A percentile compares a stretch with the other conserved stretches of the same genome.
Conservation (phyloP, 1,140 invertebrate species). For the Reticulitermes speratus region DNA sequence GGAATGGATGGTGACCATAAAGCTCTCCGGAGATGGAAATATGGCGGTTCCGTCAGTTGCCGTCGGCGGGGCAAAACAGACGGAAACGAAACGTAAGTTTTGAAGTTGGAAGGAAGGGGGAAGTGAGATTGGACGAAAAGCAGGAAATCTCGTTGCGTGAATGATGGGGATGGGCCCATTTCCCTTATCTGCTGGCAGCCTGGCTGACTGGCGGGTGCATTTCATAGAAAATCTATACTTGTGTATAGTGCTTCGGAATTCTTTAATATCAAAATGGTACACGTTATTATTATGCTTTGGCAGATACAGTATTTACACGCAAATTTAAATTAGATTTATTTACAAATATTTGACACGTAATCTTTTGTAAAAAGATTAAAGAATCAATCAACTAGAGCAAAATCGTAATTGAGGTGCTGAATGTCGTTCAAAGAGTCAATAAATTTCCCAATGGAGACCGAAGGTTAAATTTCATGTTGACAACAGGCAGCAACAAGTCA, state of each 20-base stretch:
- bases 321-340: too few species aligned
- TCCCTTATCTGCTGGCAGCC: neutral
- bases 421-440: too few species aligned
- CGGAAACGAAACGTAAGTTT: neutral
- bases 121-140: slow-evolving; percentile 6
- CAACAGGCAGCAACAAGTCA: too few species aligned
- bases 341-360: too few species aligned
- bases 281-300: neutral
- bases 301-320: too few species aligned
- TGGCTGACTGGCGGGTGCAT: neutral
- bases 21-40: slow-evolving; percentile 1
- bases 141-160: slow-evolving; percentile 3
- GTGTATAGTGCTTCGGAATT: neutral
- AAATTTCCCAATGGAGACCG: too few species aligned
- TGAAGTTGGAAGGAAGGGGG: neutral
- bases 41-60: neutral
- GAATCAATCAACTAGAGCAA: too few species aligned
- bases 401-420: too few species aligned
- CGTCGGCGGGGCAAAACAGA: neutral
- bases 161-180: neutral
- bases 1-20: neutral
- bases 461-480: too few species aligned
- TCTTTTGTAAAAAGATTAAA: too few species aligned
- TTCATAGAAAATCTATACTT: slow-evolving; percentile 14
- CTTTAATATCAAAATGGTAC: neutral